Percentiles rank a stretch among this genome's conserved stretches.
Evolutionary conservation across 2,113 vertebrate species (phyloP).

Genomic region (Trogon surrucura): DNA sequence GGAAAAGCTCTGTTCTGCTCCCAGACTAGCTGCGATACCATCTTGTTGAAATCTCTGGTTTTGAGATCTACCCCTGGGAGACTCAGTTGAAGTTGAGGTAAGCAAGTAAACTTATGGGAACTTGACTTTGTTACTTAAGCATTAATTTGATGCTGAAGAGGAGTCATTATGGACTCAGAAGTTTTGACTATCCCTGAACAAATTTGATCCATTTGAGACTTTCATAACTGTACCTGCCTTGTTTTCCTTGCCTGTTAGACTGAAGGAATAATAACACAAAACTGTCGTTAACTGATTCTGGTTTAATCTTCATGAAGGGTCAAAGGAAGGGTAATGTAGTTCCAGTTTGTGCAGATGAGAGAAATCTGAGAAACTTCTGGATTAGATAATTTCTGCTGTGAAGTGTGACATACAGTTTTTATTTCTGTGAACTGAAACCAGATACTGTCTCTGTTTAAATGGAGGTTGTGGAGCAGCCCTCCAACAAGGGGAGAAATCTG

Average conservation of each 20-base stretch:
- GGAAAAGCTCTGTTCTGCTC: background rate
- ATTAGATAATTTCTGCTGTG: background rate
- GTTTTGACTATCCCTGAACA: background rate
- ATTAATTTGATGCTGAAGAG: background rate
- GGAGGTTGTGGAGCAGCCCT: background rate
- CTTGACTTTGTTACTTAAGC: background rate
- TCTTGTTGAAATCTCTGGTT: conserved; percentile 1
- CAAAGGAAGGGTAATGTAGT: background rate
- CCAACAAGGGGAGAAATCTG: background rate
- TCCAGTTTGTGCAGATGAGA: background rate
- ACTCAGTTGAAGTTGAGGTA: background rate
- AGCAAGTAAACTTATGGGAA: background rate
- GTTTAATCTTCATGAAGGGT: background rate
- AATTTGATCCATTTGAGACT: background rate
- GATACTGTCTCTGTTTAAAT: background rate
- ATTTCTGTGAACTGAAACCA: background rate
- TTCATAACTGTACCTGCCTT: background rate
- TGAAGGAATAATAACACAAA: background rate
- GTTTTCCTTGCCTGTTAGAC: background rate
- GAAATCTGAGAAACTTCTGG: background rate
- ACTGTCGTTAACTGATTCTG: background rate
- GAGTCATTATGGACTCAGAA: background rate
- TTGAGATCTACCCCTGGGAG: background rate
- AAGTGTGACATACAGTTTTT: background rate
- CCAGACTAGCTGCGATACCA: background rate